Evolutionary conservation across 2,888 invertebrate species (phyloP).

Genomic region (Machimus rusticus): DNA sequence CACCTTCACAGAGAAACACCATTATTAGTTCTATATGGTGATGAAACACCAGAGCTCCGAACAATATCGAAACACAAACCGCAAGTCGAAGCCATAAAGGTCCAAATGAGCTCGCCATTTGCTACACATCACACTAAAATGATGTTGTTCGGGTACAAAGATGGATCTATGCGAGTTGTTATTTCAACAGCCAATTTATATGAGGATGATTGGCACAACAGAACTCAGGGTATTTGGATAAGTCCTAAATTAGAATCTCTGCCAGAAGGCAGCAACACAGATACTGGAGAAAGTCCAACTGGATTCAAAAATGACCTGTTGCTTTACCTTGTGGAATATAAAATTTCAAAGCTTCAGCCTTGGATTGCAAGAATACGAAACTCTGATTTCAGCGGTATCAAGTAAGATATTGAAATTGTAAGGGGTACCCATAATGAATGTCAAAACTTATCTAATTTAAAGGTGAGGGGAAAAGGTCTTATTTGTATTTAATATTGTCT

Average conservation of each 20-base stretch:
- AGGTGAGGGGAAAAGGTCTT: no score
- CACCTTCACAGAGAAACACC: slow-evolving; percentile 68
- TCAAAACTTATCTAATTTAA: no score
- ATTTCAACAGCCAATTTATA: slow-evolving; percentile 93
- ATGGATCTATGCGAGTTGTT: slow-evolving; percentile 82
- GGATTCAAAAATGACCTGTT: slow-evolving; percentile 81
- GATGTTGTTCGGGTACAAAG: slow-evolving; percentile 84
- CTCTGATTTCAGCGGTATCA: slow-evolving; percentile 83
- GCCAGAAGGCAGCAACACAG: slow-evolving; percentile 64
- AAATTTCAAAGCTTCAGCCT: slow-evolving; percentile 70
- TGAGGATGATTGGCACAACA: slow-evolving; percentile 90
- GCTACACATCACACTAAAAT: slow-evolving; percentile 93
- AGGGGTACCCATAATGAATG: neutral
- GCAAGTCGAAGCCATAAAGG: slow-evolving; percentile 71
- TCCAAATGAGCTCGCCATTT: slow-evolving; percentile 79
- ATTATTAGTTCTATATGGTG: slow-evolving; percentile 80
- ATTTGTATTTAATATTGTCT: no score
- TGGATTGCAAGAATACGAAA: slow-evolving; percentile 78
- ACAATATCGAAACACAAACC: slow-evolving; percentile 68
- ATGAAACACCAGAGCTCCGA: slow-evolving; percentile 70
- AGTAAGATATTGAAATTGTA: slow-evolving; percentile 63
- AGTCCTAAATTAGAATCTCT: slow-evolving; percentile 80
- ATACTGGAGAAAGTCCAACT: slow-evolving; percentile 81
- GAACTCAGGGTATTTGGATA: slow-evolving; percentile 91
- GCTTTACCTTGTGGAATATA: slow-evolving; percentile 79